These are phyloP conservation scores for Vulpes vulpes DNA, from an alignment of 2,113 vertebrate species.

Conservation along the genomic window DNA sequence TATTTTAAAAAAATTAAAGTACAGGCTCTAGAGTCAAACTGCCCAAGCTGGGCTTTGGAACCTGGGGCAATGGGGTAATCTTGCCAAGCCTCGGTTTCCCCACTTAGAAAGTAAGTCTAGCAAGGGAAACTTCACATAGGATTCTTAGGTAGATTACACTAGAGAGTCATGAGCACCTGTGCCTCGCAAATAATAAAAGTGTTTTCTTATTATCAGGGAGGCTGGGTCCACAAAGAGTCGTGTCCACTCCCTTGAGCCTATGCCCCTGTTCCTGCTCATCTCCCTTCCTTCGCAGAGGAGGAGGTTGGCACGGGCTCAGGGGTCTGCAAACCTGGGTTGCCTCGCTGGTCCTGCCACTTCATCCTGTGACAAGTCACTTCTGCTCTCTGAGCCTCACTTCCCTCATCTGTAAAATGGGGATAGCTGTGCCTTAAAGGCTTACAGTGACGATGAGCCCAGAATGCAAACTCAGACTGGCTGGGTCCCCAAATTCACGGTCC, in stretches of 20 bases:
- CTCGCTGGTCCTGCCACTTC: not conserved
- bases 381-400: not conserved
- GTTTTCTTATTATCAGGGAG: not conserved
- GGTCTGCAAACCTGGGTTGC: not conserved
- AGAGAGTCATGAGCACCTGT: not conserved
- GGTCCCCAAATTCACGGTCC: not conserved
- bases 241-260: not conserved
- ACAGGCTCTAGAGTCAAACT: not conserved
- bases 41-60: not conserved
- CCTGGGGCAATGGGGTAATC: not conserved
- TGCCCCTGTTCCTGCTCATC: fast-evolving
- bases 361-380: not conserved
- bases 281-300: not conserved
- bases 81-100: not conserved
- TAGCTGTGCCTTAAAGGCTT: not conserved
- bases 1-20: not conserved
- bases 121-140: not conserved
- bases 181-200: not conserved
- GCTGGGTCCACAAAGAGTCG: not conserved
- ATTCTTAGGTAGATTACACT: not conserved
- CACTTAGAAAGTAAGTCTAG: not conserved
- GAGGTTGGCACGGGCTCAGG: not conserved
- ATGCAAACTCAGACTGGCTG: not conserved
- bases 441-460: not conserved
- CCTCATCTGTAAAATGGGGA: not conserved